Conservation (phyloP, 2,113 vertebrate species). For the Synchiropus splendidus region DNA sequence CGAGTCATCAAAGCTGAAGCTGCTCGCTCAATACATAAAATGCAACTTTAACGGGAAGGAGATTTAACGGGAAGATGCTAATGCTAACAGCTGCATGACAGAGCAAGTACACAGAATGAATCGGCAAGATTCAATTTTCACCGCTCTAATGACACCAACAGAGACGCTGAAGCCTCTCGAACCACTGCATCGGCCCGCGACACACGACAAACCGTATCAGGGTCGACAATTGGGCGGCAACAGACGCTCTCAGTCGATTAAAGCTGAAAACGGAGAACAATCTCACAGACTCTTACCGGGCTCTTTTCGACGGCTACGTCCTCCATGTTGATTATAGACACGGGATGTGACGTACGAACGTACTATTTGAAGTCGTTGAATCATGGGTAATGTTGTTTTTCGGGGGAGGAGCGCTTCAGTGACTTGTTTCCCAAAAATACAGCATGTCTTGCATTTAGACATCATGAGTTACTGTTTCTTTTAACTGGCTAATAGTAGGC, state of each 20-base stretch:
- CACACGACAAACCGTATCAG: no score
- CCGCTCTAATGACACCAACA: not conserved
- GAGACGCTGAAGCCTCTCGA: not conserved
- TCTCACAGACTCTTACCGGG: constrained; percentile 44
- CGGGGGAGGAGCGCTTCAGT: no score
- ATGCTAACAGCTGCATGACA: constrained; percentile 48
- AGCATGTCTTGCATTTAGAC: no score
- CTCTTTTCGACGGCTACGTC: constrained; percentile 65
- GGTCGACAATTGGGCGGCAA: rapidly evolving
- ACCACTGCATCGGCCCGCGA: not conserved
- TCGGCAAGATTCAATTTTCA: constrained; percentile 44
- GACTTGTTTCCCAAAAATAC: no score
- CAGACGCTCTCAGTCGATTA: not conserved
- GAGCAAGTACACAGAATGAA: constrained; percentile 58
- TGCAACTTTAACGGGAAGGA: not conserved
- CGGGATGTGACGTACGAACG: constrained; percentile 20
- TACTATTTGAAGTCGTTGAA: not conserved
- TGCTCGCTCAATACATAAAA: no score
- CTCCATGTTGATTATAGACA: constrained; percentile 60
- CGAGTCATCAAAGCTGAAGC: no score
- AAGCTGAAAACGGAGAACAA: constrained; percentile 3
- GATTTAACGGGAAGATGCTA: constrained; percentile 12
- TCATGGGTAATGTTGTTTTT: constrained; percentile 49
- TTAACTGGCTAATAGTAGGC: no score
- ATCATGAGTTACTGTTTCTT: no score